These are phyloP conservation scores for Micronisus gabar DNA, from an alignment of 2,113 vertebrate species.

Conservation along the genomic window DNA sequence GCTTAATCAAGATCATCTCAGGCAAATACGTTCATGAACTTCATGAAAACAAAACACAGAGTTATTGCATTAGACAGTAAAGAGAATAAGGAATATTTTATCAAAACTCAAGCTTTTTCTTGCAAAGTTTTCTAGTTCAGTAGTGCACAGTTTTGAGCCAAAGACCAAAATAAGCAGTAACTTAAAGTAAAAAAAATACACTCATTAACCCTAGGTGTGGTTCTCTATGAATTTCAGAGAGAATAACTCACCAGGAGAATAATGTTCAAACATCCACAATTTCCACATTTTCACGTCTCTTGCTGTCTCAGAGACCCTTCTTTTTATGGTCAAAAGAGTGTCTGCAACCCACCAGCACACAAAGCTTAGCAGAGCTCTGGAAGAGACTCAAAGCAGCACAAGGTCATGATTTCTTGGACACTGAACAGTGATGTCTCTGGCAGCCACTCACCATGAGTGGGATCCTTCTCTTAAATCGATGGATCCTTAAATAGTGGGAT, in stretches of 20 bases:
- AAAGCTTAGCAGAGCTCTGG: neutral
- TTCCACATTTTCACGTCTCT: neutral
- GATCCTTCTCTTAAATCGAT: neutral
- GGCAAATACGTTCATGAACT: neutral
- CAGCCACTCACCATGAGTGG: accelerated
- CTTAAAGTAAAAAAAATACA: neutral
- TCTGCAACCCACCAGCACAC: neutral
- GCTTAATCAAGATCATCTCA: neutral
- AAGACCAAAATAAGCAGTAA: neutral
- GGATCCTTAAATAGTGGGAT: neutral
- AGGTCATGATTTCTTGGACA: neutral
- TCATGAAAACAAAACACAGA: neutral
- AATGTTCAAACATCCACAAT: neutral
- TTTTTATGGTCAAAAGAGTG: neutral
- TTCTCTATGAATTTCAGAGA: neutral
- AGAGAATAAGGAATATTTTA: neutral
- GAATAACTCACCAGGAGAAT: neutral
- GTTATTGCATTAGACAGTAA: neutral
- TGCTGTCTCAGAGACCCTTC: neutral
- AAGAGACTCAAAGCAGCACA: neutral
- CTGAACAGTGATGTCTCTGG: neutral
- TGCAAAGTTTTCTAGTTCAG: neutral
- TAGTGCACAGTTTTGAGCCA: neutral
- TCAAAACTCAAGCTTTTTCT: neutral
- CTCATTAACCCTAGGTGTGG: neutral